Base-by-base conservation (phyloP, 35 echinoderm and acorn worm genomes). In the Apostichopus japonicus region DNA sequence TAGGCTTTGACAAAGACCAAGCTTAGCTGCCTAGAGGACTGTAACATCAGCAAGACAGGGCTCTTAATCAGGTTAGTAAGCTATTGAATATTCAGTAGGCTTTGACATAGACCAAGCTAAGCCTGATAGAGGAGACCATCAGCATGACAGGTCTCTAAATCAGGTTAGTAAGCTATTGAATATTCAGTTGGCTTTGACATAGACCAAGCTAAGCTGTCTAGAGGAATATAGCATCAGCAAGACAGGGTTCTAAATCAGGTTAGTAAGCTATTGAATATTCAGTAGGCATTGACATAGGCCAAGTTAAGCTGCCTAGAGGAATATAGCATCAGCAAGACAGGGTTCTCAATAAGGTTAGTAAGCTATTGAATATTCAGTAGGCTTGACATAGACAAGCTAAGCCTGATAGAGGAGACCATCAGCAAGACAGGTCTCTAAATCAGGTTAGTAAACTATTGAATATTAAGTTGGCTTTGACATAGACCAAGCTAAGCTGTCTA, bases 341-440 rank as follows among this genome's bases (percentile, higher is more conserved):
- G n/a, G n/a, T n/a, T n/a, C n/a, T n/a, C n/a, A n/a, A n/a, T n/a
- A n/a, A n/a, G n/a, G n/a, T n/a, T n/a, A n/a, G n/a, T n/a, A n/a
- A n/a, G n/a, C n/a, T n/a, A n/a, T n/a, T n/a, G n/a, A n/a, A n/a
- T n/a, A n/a, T n/a, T n/a, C n/a, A n/a, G n/a, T n/a, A n/a, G n/a
- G n/a, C n/a, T n/a, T n/a, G 97, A 99, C 62, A 94, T 99, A 65
- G 89, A 92, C 10, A 99, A 55, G 80, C 93, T 33, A 88, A 92
- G 27, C 75, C 93, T 23, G 80, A 79, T 10, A 93, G 94, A 84
- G 94, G 93, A 15, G 93, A 96, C 51, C 92, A 96, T 6, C 97
- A 99, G 83, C 97, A 99, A 79, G 97, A 99, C 65, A 94, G 97
- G 54, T 95, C 97, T 9, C 56, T 98, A 55, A 98, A 96, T 88